Percentiles rank a stretch among this genome's conserved stretches.
Evolutionary conservation across 2,113 vertebrate genomes (phyloP).

Genomic region (Grammomys dolichurus): DNA sequence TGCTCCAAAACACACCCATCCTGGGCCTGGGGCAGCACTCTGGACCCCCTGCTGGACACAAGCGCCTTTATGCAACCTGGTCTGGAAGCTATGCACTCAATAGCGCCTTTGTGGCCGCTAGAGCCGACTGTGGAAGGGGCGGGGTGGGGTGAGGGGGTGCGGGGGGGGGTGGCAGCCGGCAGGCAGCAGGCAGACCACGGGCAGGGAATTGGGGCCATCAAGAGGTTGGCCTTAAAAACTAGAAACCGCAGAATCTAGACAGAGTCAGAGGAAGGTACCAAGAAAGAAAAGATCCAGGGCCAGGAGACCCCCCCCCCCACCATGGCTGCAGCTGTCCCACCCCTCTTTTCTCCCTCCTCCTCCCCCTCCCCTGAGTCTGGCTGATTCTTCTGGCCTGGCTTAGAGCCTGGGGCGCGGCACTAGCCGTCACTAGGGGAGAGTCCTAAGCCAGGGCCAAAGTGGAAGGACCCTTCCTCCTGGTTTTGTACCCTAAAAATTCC

Average conservation of each 20-base stretch:
- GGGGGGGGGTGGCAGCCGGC: slow-evolving; percentile 65
- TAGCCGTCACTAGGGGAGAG: slow-evolving; percentile 56
- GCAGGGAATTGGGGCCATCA: slow-evolving; percentile 68
- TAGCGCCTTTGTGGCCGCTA: slow-evolving; percentile 79
- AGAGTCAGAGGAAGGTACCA: background rate
- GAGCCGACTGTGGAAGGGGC: background rate
- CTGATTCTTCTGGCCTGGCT: slow-evolving; percentile 51
- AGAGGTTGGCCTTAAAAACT: slow-evolving; percentile 59
- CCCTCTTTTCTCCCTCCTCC: background rate
- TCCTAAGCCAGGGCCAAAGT: slow-evolving; percentile 37
- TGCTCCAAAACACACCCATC: slow-evolving; percentile 49
- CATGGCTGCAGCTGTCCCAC: background rate
- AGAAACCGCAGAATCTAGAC: slow-evolving; percentile 67
- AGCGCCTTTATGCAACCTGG: slow-evolving; percentile 74
- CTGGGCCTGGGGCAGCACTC: slow-evolving; percentile 50
- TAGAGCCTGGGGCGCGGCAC: slow-evolving; percentile 65
- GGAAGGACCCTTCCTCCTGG: slow-evolving; percentile 46
- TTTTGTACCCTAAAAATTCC: background rate
- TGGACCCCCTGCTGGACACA: slow-evolving; percentile 74
- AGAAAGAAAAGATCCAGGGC: slow-evolving; percentile 35
- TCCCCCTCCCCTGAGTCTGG: background rate
- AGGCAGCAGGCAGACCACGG: slow-evolving; percentile 23
- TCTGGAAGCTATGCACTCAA: slow-evolving; percentile 68
- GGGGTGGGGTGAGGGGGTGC: slow-evolving; percentile 22
- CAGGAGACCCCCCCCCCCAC: slow-evolving; percentile 43